Evolutionary conservation across 2,113 vertebrate genomes (phyloP), one percentile per base, ranked within the genome.

Genomic region (Psilopsiagon aurifrons): DNA sequence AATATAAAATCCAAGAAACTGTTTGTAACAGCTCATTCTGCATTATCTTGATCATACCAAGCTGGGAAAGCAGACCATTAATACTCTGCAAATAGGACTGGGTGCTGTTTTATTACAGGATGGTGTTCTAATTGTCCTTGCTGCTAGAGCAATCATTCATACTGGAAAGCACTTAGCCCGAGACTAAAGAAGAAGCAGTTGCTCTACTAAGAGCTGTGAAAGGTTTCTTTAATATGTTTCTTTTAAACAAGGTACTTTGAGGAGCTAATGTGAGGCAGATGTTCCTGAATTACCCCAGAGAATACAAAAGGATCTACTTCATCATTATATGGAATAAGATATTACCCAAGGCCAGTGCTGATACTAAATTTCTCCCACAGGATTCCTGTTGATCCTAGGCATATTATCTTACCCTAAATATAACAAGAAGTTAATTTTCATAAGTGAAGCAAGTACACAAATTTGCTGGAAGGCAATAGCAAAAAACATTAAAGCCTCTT

Each of bases 71-170:
- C 74, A 85, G 28, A 49, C 41, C 43, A 94, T 93, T 97, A 94
- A 93, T 92, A 83, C 52, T 49, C 80, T 76, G 70, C 77, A 91
- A 94, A 94, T 86, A 94, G 88, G 83, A 89, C 64, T 77, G 86
- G 86, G 95, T 96, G 92, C 96, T 95, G 95, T 71, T 96, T 96
- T 94, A 95, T 90, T 92, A 71, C 88, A 88, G 85, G 92, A 89
- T 79, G 62, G 47, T 94, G 73, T 51, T 96, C 88, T 93, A 96
- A 95, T 94, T 95, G 94, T 93, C 92, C 80, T 92, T 95, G 80
- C 80, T 88, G 83, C 90, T 60, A 52, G 44, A 94, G 77, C 49
- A 68, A 89, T 96, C 92, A 79, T 19, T 96, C 94, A 92, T 63
- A 86, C 1, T 13, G 44, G 83, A 91, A 86, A 92, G 90, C 91